Evolutionary conservation across 1,140 invertebrate species (phyloP).

Genomic region (Cotesia typhae): DNA sequence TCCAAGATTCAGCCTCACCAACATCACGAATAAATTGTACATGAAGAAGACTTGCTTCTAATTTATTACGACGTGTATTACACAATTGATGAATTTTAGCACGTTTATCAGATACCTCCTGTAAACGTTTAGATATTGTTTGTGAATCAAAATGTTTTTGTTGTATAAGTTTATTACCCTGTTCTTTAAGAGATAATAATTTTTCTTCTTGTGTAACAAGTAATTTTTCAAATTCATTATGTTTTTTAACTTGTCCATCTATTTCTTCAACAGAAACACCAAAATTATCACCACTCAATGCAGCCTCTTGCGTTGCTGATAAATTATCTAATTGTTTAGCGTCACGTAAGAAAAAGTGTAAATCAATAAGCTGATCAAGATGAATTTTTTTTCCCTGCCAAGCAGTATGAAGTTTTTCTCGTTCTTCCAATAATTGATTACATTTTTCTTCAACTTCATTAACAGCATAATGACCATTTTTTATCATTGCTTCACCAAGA

Average conservation of each 20-base stretch:
- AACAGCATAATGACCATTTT: conserved; percentile 84
- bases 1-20: conserved; percentile 89
- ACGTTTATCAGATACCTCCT: conserved; percentile 76
- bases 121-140: conserved; percentile 78
- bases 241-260: conserved; percentile 85
- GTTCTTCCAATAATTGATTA: conserved; percentile 78
- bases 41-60: conserved; percentile 85
- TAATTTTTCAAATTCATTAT: conserved; percentile 90
- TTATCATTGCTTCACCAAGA: conserved; percentile 84
- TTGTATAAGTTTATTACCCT: conserved; percentile 87
- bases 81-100: conserved; percentile 76
- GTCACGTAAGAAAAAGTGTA: conserved; percentile 94
- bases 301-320: conserved; percentile 87
- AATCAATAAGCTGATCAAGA: conserved; percentile 92
- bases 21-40: conserved; percentile 92
- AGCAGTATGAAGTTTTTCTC: conserved; percentile 79
- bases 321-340: conserved; percentile 92
- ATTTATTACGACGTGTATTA: conserved; percentile 69
- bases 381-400: conserved; percentile 92
- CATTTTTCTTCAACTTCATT: conserved; percentile 84
- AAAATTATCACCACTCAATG: conserved; percentile 70
- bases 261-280: conserved; percentile 86
- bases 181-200: conserved; percentile 81
- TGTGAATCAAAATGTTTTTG: conserved; percentile 95
- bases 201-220: conserved; percentile 89